Base-by-base conservation (phyloP, 92 coral and sea anemone genomes). In the Epizoanthus scotinus region DNA sequence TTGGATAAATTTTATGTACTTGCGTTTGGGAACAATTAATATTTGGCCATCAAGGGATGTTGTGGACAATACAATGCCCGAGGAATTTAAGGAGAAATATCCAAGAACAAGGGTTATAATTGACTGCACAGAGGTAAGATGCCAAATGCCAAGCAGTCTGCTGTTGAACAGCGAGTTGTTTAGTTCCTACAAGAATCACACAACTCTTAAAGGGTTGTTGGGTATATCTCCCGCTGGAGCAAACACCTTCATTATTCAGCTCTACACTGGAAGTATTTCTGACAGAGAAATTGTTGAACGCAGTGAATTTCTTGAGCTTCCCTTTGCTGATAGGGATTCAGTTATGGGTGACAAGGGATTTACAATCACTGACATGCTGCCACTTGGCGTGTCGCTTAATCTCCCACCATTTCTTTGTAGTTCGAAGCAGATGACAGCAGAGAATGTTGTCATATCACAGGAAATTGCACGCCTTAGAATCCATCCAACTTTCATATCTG, bases 341-440 rank as follows among this genome's bases (percentile, higher is more conserved):
- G 85, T 88, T 18, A 88, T 88, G 91, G 91, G 89, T 59, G 91
- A 87, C 70, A 87, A 87, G 50, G 87, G 90, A 47, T 83, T 82
- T 38, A 74, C 84, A 2, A 74, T 83, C 47, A 14, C 28, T 26
- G 86, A 88, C 73, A 53, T 88, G 27, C 68, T 88, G 58, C 91
- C 91, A 3, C 65, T 85, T 61, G 91, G 86, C 22, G 84, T 85
- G 14, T 18, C 57, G 5, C 77, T 84, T 47, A 85, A 88, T 67
- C 75, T 85, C 15, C 85, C 91, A 8, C 87, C 87, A 58, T 87
- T 83, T 50, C 84, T 87, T 66, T 84, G 90, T 15, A 56, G 83
- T 63, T 74, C 82, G 20, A 57, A 31, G n/a, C 86, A 86, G 47
- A 85, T 85, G 84, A 65, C 82, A 42, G 75, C 77, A 5, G 82